Evolutionary conservation across 2,797 vertebrate species (phyloP).

Genomic region (Sarcophilus harrisii): DNA sequence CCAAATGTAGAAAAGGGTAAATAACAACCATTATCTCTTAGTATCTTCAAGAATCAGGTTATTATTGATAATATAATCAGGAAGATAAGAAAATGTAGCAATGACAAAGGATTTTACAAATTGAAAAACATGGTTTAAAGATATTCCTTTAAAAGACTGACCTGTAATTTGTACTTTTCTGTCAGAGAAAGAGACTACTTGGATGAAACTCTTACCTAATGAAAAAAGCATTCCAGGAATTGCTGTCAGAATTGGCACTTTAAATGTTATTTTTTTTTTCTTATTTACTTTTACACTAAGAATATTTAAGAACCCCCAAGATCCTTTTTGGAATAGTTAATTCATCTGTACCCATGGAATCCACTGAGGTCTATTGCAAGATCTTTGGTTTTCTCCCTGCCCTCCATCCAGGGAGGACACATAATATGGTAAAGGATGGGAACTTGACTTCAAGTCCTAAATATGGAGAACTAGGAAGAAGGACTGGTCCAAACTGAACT

Average conservation of each 20-base stretch:
- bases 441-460: not conserved
- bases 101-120: not conserved
- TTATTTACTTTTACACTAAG: not conserved
- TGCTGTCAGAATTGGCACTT: constrained; percentile 21
- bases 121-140: not conserved
- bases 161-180: not conserved
- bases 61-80: constrained; percentile 19
- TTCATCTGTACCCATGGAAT: not conserved
- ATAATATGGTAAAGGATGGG: not conserved
- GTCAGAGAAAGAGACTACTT: not conserved
- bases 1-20: constrained; percentile 32
- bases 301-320: not conserved
- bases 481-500: not conserved
- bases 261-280: not conserved
- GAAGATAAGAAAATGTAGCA: constrained; percentile 16
- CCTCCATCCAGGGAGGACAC: not conserved
- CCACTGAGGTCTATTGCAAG: not conserved
- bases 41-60: not conserved
- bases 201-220: not conserved
- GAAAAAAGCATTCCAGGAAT: not conserved
- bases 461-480: too few species aligned
- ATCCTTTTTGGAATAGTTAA: not conserved
- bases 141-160: not conserved
- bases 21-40: not conserved
- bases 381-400: not conserved